Evolutionary conservation across 2,888 invertebrate species (phyloP).

Genomic region (Clunio marinus): DNA sequence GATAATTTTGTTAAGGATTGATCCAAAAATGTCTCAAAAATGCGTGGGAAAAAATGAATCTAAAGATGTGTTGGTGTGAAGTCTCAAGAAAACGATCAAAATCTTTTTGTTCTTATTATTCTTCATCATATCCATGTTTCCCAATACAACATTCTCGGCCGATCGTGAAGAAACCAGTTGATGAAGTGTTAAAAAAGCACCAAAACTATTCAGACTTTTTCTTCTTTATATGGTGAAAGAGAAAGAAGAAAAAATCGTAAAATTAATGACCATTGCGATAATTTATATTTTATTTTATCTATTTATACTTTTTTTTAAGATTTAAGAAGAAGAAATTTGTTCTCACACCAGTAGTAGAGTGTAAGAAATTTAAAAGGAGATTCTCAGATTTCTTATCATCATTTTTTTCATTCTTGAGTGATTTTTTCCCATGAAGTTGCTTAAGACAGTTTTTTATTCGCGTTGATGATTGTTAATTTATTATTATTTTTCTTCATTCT

Average conservation of each 20-base stretch:
- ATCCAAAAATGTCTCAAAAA: too few species aligned
- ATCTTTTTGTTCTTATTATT: not conserved
- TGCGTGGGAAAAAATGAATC: conserved; percentile 35
- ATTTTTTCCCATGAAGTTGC: conserved; percentile 37
- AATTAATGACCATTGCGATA: conserved; percentile 34
- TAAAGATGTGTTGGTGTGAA: conserved; percentile 1
- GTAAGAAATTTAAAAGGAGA: conserved; percentile 23
- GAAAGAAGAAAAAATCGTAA: conserved; percentile 16
- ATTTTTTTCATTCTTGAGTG: conserved; percentile 37
- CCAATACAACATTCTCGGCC: not conserved
- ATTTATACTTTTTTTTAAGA: not conserved
- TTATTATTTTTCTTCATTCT: not conserved
- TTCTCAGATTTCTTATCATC: conserved; percentile 32
- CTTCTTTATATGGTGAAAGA: not conserved
- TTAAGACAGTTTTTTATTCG: conserved; percentile 10
- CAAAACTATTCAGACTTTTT: not conserved
- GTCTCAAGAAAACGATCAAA: not conserved
- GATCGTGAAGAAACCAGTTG: conserved; percentile 35
- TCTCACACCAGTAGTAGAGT: conserved; percentile 10
- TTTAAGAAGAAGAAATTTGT: conserved; percentile 30
- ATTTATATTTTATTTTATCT: not conserved
- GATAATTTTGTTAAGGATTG: too few species aligned
- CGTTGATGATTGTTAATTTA: conserved; percentile 32
- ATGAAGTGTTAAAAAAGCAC: conserved; percentile 38
- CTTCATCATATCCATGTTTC: not conserved